Base-by-base conservation (phyloP, 2,113 vertebrate species). In the Amazona guildingii region DNA sequence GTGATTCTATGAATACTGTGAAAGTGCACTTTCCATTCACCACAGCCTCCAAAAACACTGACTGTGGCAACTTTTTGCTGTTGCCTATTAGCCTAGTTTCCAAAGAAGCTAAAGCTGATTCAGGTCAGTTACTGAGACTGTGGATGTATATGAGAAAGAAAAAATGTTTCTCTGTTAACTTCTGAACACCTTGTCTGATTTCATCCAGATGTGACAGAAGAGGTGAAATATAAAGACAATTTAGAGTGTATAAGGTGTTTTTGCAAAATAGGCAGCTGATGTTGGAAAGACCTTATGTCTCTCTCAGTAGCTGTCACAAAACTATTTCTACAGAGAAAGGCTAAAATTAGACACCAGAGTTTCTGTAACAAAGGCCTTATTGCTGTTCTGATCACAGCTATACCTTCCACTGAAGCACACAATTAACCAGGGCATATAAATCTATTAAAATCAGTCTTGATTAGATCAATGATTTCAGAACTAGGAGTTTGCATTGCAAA, bases 161-260 rank as follows among this genome's bases (percentile, higher is more conserved):
- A 82, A 94, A 68, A 10, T 41, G 24, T 68, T 91, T 92, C 39
- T 75, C 41, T 91, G 91, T 91, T 83, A 86, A 87, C 57, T 87
- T 76, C 74, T 79, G 85, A 93, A 69, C 41, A 68, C 13, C 24
- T 92, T 66, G 41, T 49, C 59, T 92, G 46, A 90, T 62, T 93
- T 92, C 68, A 86, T 68, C 11, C 54, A 74, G 72, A 90, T 78
- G 61, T 86, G 72, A 74, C 67, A 88, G 76, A 90, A 46, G 18
- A 66, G 44, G 54, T 92, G 43, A 94, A 90, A 88, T 66, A 90
- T 33, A 90, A 83, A 92, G 75, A 86, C 49, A 86, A 74, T 88
- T 92, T 37, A 37, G 86, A 94, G n/a, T 54, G 37, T 37, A 31
- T 43, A 62, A 86, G 31, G 11, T 57, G 59, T 86, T 54, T 41